These are phyloP conservation scores for Megalops cyprinoides DNA, from an alignment of 2,797 vertebrate species.

Conservation along the genomic window DNA sequence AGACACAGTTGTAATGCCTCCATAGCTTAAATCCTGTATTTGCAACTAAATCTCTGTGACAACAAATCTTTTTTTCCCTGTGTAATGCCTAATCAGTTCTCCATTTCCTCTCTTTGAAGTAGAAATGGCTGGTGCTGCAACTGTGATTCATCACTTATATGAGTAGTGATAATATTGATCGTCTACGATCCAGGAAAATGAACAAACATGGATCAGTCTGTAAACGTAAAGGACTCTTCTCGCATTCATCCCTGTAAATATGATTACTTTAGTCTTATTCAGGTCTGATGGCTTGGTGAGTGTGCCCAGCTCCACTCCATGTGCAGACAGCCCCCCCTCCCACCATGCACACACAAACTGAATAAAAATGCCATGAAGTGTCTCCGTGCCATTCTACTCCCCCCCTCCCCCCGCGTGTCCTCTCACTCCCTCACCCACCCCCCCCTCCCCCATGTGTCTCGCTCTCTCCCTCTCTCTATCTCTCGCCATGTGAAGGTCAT, in stretches of 20 bases:
- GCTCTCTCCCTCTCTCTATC: conserved; percentile 55
- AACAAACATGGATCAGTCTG: not conserved
- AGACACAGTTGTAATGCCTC: too few relatives aligned
- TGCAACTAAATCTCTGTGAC: not conserved
- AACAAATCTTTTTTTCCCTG: not conserved
- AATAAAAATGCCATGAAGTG: conserved; percentile 55
- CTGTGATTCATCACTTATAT: not conserved
- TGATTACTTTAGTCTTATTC: conserved; percentile 24
- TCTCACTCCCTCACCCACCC: conserved; percentile 45
- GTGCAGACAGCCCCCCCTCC: not conserved
- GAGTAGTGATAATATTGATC: not conserved
- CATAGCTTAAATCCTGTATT: too few relatives aligned
- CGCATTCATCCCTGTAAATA: conserved; percentile 8
- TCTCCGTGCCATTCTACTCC: conserved; percentile 60
- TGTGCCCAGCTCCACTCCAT: conserved; percentile 18
- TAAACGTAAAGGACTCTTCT: not conserved
- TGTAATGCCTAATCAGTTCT: not conserved
- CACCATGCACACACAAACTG: conserved; percentile 40
- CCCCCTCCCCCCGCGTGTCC: conserved; percentile 36
- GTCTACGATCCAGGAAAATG: not conserved
- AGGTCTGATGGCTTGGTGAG: conserved; percentile 9
- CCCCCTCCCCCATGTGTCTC: conserved; percentile 39
- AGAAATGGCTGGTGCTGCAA: not conserved
- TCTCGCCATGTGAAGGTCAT: conserved; percentile 81
- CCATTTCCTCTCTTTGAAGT: not conserved